These are phyloP conservation scores for Patella depressa DNA, from an alignment of 2,888 invertebrate genomes.

Conservation along the genomic window DNA sequence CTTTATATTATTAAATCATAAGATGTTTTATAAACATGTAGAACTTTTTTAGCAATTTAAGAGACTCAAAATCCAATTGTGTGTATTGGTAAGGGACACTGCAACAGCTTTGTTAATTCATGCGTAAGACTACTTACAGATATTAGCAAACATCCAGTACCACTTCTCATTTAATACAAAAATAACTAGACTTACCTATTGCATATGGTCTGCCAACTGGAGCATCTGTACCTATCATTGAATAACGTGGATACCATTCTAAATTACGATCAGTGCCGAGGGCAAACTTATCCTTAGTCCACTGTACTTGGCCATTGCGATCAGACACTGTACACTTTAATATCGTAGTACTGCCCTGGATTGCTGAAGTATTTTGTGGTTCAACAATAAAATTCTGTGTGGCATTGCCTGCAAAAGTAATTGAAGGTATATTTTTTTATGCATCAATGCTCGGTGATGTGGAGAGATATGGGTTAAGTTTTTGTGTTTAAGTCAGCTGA, in stretches of 20 bases:
- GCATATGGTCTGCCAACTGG: slow-evolving; percentile 23
- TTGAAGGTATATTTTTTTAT: slow-evolving; percentile 8
- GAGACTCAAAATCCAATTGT: no score
- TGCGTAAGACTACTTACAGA: no score
- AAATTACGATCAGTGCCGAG: slow-evolving; percentile 91
- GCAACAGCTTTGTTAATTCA: no score
- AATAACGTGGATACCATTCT: slow-evolving; percentile 92
- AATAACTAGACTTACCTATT: slow-evolving; percentile 33
- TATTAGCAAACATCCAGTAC: no score
- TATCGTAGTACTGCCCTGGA: slow-evolving; percentile 88
- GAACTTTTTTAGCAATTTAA: no score
- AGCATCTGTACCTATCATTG: slow-evolving; percentile 88
- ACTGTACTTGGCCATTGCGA: slow-evolving; percentile 91
- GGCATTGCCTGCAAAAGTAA: slow-evolving; percentile 45
- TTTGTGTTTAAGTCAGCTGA: not conserved
- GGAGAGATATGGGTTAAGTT: not conserved
- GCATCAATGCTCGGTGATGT: not conserved
- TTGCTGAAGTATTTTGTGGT: slow-evolving; percentile 91
- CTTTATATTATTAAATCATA: no score
- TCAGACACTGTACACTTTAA: slow-evolving; percentile 92
- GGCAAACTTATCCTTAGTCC: slow-evolving; percentile 98
- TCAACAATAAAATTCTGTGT: slow-evolving; percentile 92
- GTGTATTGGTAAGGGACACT: no score
- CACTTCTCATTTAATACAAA: no score
- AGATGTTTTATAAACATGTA: no score